Percentiles rank a stretch among this genome's conserved stretches.
Conservation (phyloP, 2,888 invertebrate genomes). For the Cancer borealis region DNA sequence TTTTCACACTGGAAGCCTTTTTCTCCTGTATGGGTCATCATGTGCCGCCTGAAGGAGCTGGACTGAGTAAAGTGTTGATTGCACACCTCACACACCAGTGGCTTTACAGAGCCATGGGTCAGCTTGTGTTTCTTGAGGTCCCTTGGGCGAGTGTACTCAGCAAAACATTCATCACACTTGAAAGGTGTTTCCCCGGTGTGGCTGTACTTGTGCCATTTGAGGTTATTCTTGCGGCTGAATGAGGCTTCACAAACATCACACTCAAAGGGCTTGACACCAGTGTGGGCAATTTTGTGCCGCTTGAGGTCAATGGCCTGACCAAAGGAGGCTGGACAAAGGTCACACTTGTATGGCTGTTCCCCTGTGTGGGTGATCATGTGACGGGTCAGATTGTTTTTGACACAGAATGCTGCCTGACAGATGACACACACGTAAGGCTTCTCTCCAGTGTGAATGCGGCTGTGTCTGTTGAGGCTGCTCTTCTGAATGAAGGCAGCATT, state of each 20-base stretch:
- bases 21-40: slow-evolving; percentile 71
- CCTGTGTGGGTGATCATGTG: slow-evolving; percentile 75
- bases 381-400: slow-evolving; percentile 72
- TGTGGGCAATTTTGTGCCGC: slow-evolving; percentile 72
- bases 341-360: slow-evolving; percentile 75
- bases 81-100: slow-evolving; percentile 65
- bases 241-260: slow-evolving; percentile 71
- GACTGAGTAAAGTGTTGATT: slow-evolving; percentile 64
- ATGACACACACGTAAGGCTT: slow-evolving; percentile 70
- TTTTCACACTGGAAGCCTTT: slow-evolving; percentile 69
- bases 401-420: slow-evolving; percentile 72
- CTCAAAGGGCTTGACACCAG: slow-evolving; percentile 70
- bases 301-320: slow-evolving; percentile 73
- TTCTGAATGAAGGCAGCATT: slow-evolving; percentile 73
- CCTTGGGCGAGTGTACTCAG: slow-evolving; percentile 65
- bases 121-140: slow-evolving; percentile 73
- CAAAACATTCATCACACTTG: slow-evolving; percentile 68
- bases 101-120: slow-evolving; percentile 56
- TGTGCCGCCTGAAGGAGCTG: slow-evolving; percentile 62
- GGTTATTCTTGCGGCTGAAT: slow-evolving; percentile 73
- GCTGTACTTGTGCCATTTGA: slow-evolving; percentile 70
- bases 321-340: slow-evolving; percentile 69
- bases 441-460: slow-evolving; percentile 72
- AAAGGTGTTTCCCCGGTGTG: slow-evolving; percentile 75
- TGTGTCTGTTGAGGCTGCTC: slow-evolving; percentile 73